Base-by-base conservation (phyloP, 2,888 invertebrate genomes). In the Meta bourneti region DNA sequence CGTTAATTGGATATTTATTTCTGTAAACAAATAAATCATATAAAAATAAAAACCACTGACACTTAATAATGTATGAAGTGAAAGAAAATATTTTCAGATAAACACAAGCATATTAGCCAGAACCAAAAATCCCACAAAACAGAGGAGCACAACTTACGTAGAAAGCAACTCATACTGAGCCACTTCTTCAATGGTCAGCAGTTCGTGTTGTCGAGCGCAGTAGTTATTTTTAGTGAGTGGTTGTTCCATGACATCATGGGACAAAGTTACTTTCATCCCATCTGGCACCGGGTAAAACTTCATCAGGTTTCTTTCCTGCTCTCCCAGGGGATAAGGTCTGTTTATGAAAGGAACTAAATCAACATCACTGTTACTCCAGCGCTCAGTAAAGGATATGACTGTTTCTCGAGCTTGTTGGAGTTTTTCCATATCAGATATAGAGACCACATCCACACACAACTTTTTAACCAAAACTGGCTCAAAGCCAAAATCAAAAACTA, bases 131-230 rank as follows among this genome's bases (percentile, higher is more conserved):
- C 34, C 34, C 1, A 34, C 34, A 4, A 4, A 34, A 84, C 16
- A 84, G 34, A 48, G 13, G 0, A 86, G 6, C 16, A 20, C 1
- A 61, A 86, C 13, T 78, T 82, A 91, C 95, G 94, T 96, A 0
- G 97, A 94, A 80, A 96, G 95, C 94, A 96, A 96, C 94, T 97
- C 96, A 93, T 96, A 96, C 93, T 97, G 96, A 6, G 97, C 97
- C 95, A 97, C 96, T 95, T 97, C 97, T 95, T 97, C 97, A 51
- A 97, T 96, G 93, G 96, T 96, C 4, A 97, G 95, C 94, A 97
- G 95, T 94, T 97, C 97, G 94, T 97, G 97, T 95, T 97, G 96
- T 93, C 97, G 96, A 96, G 94, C 96, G 71, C 96, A 95, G 94
- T 97, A 97, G 94, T 97, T 97, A 93, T 96, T 96, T 93, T 96